Evolutionary conservation across 2,888 invertebrate genomes (phyloP), one percentile per base, ranked within the genome.

Genomic region (Agrochola lychnidis): DNA sequence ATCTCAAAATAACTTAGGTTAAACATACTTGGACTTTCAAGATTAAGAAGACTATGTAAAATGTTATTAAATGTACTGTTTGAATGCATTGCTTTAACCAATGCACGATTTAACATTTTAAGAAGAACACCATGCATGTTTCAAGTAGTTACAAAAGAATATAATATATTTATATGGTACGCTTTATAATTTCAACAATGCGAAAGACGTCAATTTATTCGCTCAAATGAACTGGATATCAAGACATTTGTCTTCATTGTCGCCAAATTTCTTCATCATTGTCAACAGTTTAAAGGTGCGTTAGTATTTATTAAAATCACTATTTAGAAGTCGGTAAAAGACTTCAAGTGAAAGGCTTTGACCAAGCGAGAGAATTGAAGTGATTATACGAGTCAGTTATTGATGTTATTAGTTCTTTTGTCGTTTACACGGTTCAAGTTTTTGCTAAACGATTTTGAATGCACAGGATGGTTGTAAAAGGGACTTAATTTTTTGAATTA

Each of bases 351-450:
- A 94, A 94, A 94, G 90, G 93, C 92, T 92, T 92, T 93, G 83
- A 62, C 85, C 91, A 89, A 90, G 93, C 94, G 93, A 88, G 84
- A 91, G 88, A 91, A 91, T 89, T 88, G 83, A 82, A 80, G 90
- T 91, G 86, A 89, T 91, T 92, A 90, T 91, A 89, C 83, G 90
- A 90, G 84, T 89, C 88, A 77, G 89, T 92, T 93, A 92, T 93
- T 91, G 91, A 93, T 93, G 91, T 91, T 94, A 94, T 94, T 94
- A 93, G 90, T 81, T 85, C 90, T 87, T 91, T 95, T 95, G 94
- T 95, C 90, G 86, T 89, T 91, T 90, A 92, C 88, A 90, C 87
- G 92, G 89, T 91, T 90, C 89, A 91, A 90, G 90, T 92, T 92
- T 90, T 89, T 88, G 90, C 90, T 92, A 92, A 94, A 93, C 89